These are phyloP conservation scores for Natator depressus DNA, from an alignment of 2,113 vertebrate species.

Conservation along the genomic window DNA sequence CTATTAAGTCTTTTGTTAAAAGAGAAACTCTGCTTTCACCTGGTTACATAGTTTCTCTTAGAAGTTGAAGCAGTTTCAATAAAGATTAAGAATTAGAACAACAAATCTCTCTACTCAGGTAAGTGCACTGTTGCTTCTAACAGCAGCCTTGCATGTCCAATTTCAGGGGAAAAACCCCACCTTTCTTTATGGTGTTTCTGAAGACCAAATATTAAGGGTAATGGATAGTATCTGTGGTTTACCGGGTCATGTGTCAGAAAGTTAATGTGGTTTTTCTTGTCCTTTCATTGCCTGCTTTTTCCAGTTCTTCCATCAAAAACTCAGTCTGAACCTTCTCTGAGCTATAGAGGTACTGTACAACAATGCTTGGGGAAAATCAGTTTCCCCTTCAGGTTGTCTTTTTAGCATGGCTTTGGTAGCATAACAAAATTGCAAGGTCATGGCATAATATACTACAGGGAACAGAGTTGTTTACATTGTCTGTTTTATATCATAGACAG, in stretches of 20 bases:
- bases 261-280: slow-evolving; percentile 56
- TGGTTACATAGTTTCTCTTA: not conserved
- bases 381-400: not conserved
- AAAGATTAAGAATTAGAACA: not conserved
- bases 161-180: fast-evolving
- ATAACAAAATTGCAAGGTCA: not conserved
- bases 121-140: not conserved
- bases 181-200: not conserved
- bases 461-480: fast-evolving
- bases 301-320: slow-evolving; percentile 94
- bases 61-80: not conserved
- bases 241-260: not conserved
- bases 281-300: slow-evolving; percentile 76
- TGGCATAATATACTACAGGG: fast-evolving
- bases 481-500: not conserved
- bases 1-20: not conserved
- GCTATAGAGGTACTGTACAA: slow-evolving; percentile 87
- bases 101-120: not conserved
- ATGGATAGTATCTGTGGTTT: not conserved
- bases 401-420: slow-evolving; percentile 49
- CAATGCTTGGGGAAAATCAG: not conserved
- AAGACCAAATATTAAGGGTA: not conserved
- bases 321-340: slow-evolving; percentile 90
- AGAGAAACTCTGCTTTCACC: slow-evolving; percentile 69
- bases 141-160: not conserved